Evolutionary conservation across 2,113 vertebrate species (phyloP).

Genomic region (Oreotragus oreotragus): DNA sequence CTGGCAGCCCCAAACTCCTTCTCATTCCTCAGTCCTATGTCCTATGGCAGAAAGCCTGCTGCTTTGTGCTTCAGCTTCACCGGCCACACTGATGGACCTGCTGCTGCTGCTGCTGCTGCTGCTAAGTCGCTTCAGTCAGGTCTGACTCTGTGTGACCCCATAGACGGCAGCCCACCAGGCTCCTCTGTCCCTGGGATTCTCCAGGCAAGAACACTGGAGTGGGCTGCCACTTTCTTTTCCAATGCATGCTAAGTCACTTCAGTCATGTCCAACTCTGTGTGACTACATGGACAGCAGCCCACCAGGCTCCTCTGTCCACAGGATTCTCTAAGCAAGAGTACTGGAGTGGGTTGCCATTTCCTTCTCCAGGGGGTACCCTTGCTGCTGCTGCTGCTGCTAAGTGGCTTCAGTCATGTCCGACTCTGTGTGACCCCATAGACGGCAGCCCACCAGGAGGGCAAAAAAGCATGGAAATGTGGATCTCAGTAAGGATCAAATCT

Average conservation of each 20-base stretch:
- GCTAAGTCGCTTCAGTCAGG: rapidly evolving
- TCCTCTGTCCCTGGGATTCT: background rate
- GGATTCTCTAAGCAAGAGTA: background rate
- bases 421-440: background rate
- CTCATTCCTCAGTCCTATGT: background rate
- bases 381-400: background rate
- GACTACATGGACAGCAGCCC: background rate
- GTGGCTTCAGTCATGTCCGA: rapidly evolving
- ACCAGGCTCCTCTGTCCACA: background rate
- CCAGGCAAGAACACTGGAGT: background rate
- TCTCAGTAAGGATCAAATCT: background rate
- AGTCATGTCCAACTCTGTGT: background rate
- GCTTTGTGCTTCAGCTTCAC: background rate
- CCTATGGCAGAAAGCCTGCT: background rate
- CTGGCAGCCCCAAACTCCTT: background rate
- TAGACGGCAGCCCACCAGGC: background rate
- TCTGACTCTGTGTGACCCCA: rapidly evolving
- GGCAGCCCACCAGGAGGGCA: background rate
- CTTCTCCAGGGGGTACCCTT: no score
- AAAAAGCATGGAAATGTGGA: background rate
- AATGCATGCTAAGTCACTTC: background rate
- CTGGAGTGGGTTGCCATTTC: no score
- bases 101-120: background rate
- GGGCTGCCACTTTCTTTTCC: background rate
- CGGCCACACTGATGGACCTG: background rate